Evolutionary conservation across 2,888 invertebrate genomes (phyloP).

Genomic region (Brachycybe producta): DNA sequence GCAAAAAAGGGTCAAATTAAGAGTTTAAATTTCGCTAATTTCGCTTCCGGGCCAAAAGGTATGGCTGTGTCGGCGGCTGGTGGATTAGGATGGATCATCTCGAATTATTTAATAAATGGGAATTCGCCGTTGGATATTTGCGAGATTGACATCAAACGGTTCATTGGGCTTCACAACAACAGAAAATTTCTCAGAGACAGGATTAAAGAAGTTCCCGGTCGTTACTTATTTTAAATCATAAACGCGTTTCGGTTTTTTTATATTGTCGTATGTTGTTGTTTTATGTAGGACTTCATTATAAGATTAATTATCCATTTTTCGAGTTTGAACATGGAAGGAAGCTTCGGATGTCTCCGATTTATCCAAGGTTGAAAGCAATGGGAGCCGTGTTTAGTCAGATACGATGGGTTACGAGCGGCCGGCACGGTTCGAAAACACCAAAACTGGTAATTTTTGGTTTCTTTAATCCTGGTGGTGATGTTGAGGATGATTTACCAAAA

Average conservation of each 20-base stretch:
- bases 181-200: slow-evolving; percentile 79
- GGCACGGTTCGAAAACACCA: slow-evolving; percentile 61
- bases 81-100: slow-evolving; percentile 81
- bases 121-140: slow-evolving; percentile 71
- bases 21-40: too few relatives aligned
- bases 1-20: too few relatives aligned
- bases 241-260: too few relatives aligned
- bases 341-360: slow-evolving; percentile 85
- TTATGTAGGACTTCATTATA: slow-evolving; percentile 52
- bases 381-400: slow-evolving; percentile 92
- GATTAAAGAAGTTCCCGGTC: slow-evolving; percentile 81
- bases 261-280: too few relatives aligned
- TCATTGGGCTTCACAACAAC: slow-evolving; percentile 87
- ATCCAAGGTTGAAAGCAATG: slow-evolving; percentile 73
- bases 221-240: too few relatives aligned
- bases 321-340: slow-evolving; percentile 81
- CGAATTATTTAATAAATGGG: slow-evolving; percentile 72
- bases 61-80: slow-evolving; percentile 90
- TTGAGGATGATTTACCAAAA: too few relatives aligned
- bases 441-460: too few relatives aligned
- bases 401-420: slow-evolving; percentile 97
- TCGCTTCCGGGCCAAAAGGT: slow-evolving; percentile 94
- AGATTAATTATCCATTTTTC: slow-evolving; percentile 64
- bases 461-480: too few relatives aligned
- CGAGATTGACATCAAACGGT: slow-evolving; percentile 75